Percentiles rank a stretch among this genome's conserved stretches.
phyloP scores from a whole-genome alignment of 2,797 vertebrate genomes.

The Trachurus trachurus region DNA sequence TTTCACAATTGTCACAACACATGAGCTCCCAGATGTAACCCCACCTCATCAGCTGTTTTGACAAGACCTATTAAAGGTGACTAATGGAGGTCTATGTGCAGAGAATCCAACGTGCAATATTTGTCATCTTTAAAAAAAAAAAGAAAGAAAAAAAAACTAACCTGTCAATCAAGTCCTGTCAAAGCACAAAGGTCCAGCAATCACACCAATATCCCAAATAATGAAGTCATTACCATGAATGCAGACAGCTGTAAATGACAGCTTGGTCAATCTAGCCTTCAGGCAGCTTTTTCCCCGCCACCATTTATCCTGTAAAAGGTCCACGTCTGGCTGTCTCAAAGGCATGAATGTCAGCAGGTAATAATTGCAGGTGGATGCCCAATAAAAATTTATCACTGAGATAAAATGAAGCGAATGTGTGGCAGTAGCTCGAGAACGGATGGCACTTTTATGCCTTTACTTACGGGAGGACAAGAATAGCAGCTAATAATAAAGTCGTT shows the following conservation, averaged over 20 bases:
- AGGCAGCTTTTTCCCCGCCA: conserved; percentile 81
- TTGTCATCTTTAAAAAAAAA: conserved; percentile 51
- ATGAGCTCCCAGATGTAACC: background rate
- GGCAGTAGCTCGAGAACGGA: conserved; percentile 34
- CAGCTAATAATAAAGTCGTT: conserved; percentile 37
- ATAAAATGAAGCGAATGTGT: conserved; percentile 61
- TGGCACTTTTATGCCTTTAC: conserved; percentile 61
- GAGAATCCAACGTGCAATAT: conserved; percentile 32
- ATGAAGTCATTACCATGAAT: conserved; percentile 87
- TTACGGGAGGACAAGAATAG: conserved; percentile 40
- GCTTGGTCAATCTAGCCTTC: conserved; percentile 84
- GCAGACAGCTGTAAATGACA: conserved; percentile 87
- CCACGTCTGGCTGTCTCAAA: conserved; percentile 64
- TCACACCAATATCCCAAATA: conserved; percentile 74
- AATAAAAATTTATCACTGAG: conserved; percentile 72
- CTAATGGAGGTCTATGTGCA: conserved; percentile 22
- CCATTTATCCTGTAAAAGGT: conserved; percentile 87
- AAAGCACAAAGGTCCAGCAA: conserved; percentile 50
- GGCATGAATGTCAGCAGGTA: conserved; percentile 70
- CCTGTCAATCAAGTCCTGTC: conserved; percentile 69
- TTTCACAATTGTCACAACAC: conserved; percentile 3
- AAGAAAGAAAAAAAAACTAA: conserved; percentile 50
- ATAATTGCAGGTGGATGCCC: conserved; percentile 70
- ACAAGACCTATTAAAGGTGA: conserved; percentile 35
- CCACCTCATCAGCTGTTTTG: conserved; percentile 35